Base-by-base conservation (phyloP, 1,140 invertebrate genomes). In the Panulirus ornatus region DNA sequence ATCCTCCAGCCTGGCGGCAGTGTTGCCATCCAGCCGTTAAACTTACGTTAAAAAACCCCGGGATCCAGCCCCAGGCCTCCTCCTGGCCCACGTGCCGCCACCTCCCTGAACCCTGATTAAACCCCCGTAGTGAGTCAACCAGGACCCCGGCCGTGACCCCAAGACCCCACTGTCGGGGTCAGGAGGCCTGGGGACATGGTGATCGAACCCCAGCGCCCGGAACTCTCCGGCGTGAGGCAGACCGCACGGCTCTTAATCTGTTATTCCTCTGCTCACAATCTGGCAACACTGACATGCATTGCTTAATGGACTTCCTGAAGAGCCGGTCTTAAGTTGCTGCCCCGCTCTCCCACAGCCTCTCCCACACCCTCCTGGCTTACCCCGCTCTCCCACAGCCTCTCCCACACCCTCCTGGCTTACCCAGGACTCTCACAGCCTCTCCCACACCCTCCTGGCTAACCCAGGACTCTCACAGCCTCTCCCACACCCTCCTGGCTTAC, bases 261-360 rank as follows among this genome's bases (percentile, higher is more conserved):
- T 78, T 78, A 78, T 78, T 78, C 75, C 40, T 27, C 36, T 34
- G 40, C 40, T 47, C 75, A 47, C 75, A 27, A 8, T 78, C 75
- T 78, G 75, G 75, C 75, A 78, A 78, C 75, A 78, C 75, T 40
- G 75, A 78, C 75, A 78, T 78, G 75, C 75, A 78, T 78, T 78
- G 75, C 40, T 40, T 78, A 78, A 78, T 78, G 75, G 75, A 78
- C 44, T 78, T 78, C 75, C 75, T 47, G 75, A 78, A 78, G 40
- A 78, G 27, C 75, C 14, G 27, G 22, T 1, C 22, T 19, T 22
- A 44, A 44, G 40, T 44, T 44, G 14, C n/a, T 44, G 44, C 8
- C 75, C 22, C 40, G 75, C 75, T 38, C 22, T 73, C 3, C 30
- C 30, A 14, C 5, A 66, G 22, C 58, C 58, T 30, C 58, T 5